Evolutionary conservation across 2,888 invertebrate species (phyloP).

Genomic region (Cancer borealis): DNA sequence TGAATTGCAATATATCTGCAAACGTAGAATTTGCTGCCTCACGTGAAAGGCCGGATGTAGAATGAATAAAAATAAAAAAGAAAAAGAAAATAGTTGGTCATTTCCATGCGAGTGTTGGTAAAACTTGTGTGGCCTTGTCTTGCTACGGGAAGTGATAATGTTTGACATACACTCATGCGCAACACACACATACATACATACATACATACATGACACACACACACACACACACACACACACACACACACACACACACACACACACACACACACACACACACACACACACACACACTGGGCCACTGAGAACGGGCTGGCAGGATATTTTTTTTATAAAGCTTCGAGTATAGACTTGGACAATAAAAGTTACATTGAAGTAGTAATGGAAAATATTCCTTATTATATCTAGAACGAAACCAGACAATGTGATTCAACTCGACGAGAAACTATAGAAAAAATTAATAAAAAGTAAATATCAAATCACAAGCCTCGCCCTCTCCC

Average conservation of each 20-base stretch:
- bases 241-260: slow-evolving; percentile 25
- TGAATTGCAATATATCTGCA: neutral
- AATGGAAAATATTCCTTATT: too few relatives aligned
- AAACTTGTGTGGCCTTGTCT: neutral
- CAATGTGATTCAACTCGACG: too few relatives aligned
- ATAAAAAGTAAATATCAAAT: too few relatives aligned
- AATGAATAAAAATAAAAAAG: neutral
- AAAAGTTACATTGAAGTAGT: too few relatives aligned
- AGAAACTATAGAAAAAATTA: too few relatives aligned
- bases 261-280: slow-evolving; percentile 31
- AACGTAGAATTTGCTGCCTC: neutral
- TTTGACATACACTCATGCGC: neutral
- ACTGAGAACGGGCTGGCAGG: neutral
- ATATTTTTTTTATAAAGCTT: too few relatives aligned
- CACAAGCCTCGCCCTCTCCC: too few relatives aligned
- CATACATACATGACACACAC: neutral
- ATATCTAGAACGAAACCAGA: too few relatives aligned
- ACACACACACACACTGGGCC: neutral
- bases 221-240: neutral
- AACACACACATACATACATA: neutral
- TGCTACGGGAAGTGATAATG: slow-evolving; percentile 11
- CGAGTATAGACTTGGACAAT: too few relatives aligned
- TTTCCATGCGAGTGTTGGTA: neutral
- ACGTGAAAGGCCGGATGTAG: neutral
- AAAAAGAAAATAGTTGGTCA: neutral